A percentile compares a stretch with the other conserved stretches of the same genome.
Conservation (phyloP, 2,888 invertebrate species). For the Willowsia nigromaculata region DNA sequence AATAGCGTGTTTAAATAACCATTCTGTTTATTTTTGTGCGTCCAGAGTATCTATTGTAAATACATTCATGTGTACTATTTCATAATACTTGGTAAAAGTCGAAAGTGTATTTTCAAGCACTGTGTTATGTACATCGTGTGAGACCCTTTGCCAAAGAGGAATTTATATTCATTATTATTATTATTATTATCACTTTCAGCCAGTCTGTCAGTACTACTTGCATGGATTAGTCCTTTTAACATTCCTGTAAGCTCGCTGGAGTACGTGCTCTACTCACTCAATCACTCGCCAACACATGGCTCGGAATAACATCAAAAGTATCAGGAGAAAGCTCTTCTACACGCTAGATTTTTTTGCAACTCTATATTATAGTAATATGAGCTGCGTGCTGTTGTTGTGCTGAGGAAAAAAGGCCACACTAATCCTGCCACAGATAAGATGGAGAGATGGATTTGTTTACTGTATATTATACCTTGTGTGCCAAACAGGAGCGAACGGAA, state of each 20-base stretch:
- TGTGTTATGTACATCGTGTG: too few species aligned
- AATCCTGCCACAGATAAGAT: slow-evolving; percentile 26
- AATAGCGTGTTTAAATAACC: too few species aligned
- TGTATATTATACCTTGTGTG: neutral
- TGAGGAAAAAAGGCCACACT: neutral
- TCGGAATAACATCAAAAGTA: neutral
- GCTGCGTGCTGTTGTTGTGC: neutral
- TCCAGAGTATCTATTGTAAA: too few species aligned
- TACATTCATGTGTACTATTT: too few species aligned
- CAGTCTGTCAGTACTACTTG: neutral
- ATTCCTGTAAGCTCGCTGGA: slow-evolving; percentile 15
- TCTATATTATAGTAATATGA: neutral
- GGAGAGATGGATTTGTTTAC: neutral
- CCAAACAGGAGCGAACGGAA: neutral
- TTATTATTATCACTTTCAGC: slow-evolving; percentile 1
- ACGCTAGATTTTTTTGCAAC: neutral
- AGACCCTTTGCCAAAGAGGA: neutral
- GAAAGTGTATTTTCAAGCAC: too few species aligned
- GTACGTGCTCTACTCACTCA: slow-evolving; percentile 55
- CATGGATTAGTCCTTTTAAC: slow-evolving; percentile 27
- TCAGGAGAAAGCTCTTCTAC: neutral
- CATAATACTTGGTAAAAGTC: neutral
- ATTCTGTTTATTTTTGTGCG: too few species aligned
- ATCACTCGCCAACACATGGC: slow-evolving; percentile 61
- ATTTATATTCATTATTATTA: neutral